Evolutionary conservation across 2,797 vertebrate species (phyloP).

Genomic region (Pangasius krempfi): DNA sequence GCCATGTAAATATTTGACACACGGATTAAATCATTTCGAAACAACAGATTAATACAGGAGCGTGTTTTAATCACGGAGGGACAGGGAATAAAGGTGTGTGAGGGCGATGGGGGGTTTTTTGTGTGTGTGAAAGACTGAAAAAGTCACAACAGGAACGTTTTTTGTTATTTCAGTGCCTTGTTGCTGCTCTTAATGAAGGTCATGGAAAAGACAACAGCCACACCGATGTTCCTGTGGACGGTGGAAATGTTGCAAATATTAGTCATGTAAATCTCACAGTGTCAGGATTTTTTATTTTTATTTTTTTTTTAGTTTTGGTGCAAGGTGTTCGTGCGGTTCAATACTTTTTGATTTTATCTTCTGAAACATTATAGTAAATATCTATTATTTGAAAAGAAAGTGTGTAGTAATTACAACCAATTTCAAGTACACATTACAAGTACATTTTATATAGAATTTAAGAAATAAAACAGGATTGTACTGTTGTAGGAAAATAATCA

Average conservation of each 20-base stretch:
- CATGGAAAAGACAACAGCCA: conserved; percentile 41
- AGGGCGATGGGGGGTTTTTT: background rate
- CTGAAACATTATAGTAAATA: background rate
- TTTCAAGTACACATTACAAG: background rate
- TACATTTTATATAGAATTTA: background rate
- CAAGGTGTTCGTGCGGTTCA: background rate
- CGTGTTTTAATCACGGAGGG: conserved; percentile 10
- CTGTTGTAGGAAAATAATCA: background rate
- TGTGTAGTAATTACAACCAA: background rate
- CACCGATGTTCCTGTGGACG: background rate
- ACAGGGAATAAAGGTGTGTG: background rate
- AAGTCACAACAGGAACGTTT: conserved; percentile 56
- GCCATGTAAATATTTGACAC: conserved; percentile 78
- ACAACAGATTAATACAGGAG: conserved; percentile 72
- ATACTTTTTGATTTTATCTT: background rate
- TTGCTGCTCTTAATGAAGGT: conserved; percentile 30
- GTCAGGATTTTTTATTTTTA: background rate
- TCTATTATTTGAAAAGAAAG: background rate
- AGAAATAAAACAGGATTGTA: background rate
- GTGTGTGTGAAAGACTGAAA: conserved; percentile 28
- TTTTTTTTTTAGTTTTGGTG: background rate
- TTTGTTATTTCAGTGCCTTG: conserved; percentile 45
- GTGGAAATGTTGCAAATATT: background rate
- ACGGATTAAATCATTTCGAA: conserved; percentile 78
- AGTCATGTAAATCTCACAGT: background rate